Evolutionary conservation across 1,140 invertebrate genomes (phyloP), one percentile per base, ranked within the genome.

Genomic region (Anoplophora glabripennis): DNA sequence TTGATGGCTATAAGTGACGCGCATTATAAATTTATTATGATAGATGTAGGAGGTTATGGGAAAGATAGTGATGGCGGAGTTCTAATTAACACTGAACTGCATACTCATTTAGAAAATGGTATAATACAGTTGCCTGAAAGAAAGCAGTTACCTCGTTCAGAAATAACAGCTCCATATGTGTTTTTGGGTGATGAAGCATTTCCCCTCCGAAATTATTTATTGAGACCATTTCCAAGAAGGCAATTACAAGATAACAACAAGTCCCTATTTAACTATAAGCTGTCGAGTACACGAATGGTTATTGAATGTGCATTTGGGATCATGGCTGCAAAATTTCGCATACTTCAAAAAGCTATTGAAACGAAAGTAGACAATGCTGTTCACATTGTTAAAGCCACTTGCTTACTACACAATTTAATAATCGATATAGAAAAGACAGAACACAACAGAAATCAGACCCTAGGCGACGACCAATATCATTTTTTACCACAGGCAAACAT

Each of bases 231-330:
- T 65, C 65, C 67, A 42, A 33, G 28, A 36, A 55, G 18, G 40
- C 49, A 40, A 46, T 8, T 56, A 17, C 41, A 61, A 28, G 33
- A 57, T 28, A 64, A 65, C 35, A 60, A 47, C 40, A 52, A 68
- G 8, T 57, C 44, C 40, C 40, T 58, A 55, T 80, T 75, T 58
- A 80, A 81, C 59, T 80, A 79, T 54, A 56, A 78, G 47, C 57
- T 78, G 36, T 75, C 70, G 15, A 59, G 74, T 44, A 72, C 73
- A 17, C 61, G 77, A 59, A 63, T 72, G 21, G 67, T 61, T 12
- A 69, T 76, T 4, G 77, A 80, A 70, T 75, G 74, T 65, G 57
- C 75, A 37, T 80, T 80, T 73, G 78, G 77, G 7, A 78, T 78
- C 60, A 44, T 79, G 41, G 63, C 74, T 58, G 12, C 59, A 12